phyloP scores from a whole-genome alignment of 2,888 invertebrate genomes.

The Hipparchia sbordonii region DNA sequence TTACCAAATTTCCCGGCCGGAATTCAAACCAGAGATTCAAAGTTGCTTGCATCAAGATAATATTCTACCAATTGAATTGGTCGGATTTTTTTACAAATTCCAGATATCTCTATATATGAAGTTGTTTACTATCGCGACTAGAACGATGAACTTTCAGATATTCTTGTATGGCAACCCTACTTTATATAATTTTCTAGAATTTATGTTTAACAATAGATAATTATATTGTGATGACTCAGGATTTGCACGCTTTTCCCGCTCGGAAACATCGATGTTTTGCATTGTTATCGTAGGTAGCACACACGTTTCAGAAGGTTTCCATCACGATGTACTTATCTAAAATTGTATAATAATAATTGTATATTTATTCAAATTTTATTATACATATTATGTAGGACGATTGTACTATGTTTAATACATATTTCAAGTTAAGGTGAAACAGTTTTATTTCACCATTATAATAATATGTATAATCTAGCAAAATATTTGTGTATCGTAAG shows the following conservation, averaged over 20 bases:
- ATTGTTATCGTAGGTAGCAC: background rate
- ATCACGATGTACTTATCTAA: background rate
- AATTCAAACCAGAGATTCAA: no score
- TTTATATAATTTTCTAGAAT: background rate
- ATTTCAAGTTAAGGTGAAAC: background rate
- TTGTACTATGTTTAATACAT: no score
- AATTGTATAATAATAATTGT: background rate
- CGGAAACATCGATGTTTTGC: background rate
- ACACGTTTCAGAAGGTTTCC: background rate
- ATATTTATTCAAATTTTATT: no score
- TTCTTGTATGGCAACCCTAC: background rate
- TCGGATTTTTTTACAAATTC: no score
- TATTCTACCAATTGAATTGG: no score
- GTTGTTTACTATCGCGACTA: no score
- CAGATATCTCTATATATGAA: no score
- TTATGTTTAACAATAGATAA: background rate
- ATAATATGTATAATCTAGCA: background rate
- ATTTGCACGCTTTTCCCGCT: background rate
- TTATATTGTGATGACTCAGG: background rate
- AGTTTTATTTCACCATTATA: background rate
- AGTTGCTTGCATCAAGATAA: no score
- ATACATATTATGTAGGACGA: no score
- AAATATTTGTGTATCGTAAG: slow-evolving; percentile 10
- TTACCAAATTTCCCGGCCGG: no score
- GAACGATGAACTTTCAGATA: no score